Evolutionary conservation across 2,888 invertebrate species (phyloP).

Genomic region (Diadromus collaris): DNA sequence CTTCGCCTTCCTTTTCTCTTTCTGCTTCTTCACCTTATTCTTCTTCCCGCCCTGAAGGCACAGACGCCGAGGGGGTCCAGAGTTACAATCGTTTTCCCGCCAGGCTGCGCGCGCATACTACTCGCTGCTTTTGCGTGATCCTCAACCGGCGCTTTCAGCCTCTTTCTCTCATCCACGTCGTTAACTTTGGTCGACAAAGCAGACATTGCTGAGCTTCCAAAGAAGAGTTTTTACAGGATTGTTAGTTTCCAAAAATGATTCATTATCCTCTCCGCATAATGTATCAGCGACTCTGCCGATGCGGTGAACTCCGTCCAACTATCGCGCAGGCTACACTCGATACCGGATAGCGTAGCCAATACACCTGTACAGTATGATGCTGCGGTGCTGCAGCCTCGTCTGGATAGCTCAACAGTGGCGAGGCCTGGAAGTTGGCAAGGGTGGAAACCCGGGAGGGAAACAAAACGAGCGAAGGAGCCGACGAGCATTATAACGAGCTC

Average conservation of each 20-base stretch:
- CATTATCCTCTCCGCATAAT: too few species aligned
- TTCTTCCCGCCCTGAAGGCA: conserved; percentile 67
- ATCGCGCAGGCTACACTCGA: conserved; percentile 16
- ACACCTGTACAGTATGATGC: conserved; percentile 1
- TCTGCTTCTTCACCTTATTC: conserved; percentile 18
- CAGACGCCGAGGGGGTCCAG: conserved; percentile 59
- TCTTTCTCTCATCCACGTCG: conserved; percentile 36
- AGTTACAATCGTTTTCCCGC: conserved; percentile 74
- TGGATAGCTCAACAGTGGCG: conserved; percentile 27
- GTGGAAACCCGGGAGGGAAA: conserved; percentile 20
- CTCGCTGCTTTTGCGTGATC: conserved; percentile 48
- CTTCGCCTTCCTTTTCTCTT: conserved; percentile 1
- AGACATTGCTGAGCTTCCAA: too few species aligned
- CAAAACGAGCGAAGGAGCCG: conserved; percentile 13
- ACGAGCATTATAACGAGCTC: conserved; percentile 73
- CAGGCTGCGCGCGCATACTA: conserved; percentile 70
- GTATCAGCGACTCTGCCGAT: conserved; percentile 24
- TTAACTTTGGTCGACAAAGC: conserved; percentile 26
- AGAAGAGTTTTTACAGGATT: background rate
- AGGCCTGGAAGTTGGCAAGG: conserved; percentile 39
- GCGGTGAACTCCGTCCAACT: background rate
- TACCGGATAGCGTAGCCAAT: conserved; percentile 31
- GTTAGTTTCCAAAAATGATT: too few species aligned
- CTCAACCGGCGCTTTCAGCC: conserved; percentile 42
- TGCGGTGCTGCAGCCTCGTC: background rate